Conservation (phyloP, 2,797 vertebrate genomes). For the Liasis olivaceus region DNA sequence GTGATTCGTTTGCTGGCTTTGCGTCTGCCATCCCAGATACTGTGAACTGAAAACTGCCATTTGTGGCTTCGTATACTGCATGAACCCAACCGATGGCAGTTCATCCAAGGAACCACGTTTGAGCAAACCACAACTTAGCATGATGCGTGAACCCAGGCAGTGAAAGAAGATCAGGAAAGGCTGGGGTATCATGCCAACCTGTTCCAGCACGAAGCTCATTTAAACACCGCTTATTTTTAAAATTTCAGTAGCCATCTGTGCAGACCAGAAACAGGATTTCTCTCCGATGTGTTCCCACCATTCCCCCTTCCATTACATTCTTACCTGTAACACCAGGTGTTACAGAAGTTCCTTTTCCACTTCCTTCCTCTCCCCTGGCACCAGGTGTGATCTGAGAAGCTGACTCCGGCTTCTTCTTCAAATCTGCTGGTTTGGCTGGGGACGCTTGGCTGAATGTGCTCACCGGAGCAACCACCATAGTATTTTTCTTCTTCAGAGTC, state of each 20-base stretch:
- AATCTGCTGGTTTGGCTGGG: constrained; percentile 22
- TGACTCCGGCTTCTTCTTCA: background rate
- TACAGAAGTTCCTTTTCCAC: background rate
- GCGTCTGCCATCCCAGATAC: too few species aligned
- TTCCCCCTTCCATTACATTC: background rate
- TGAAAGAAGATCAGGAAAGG: too few species aligned
- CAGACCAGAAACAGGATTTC: background rate
- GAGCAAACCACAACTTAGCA: background rate
- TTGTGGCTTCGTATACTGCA: too few species aligned
- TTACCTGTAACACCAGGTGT: constrained; percentile 45
- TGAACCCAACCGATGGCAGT: too few species aligned
- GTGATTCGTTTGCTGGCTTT: too few species aligned
- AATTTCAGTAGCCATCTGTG: background rate
- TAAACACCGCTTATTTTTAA: background rate
- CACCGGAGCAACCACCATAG: constrained; percentile 24
- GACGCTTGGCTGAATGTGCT: background rate
- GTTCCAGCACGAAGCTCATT: too few species aligned
- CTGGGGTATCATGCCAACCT: too few species aligned
- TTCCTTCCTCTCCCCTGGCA: background rate
- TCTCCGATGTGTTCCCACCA: background rate
- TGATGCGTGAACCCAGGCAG: background rate
- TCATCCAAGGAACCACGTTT: background rate
- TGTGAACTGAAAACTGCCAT: too few species aligned
- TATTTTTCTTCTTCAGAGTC: constrained; percentile 59
- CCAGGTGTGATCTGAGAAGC: background rate